These are phyloP conservation scores for Eclectus roratus DNA, from an alignment of 2,113 vertebrate genomes.

Conservation along the genomic window DNA sequence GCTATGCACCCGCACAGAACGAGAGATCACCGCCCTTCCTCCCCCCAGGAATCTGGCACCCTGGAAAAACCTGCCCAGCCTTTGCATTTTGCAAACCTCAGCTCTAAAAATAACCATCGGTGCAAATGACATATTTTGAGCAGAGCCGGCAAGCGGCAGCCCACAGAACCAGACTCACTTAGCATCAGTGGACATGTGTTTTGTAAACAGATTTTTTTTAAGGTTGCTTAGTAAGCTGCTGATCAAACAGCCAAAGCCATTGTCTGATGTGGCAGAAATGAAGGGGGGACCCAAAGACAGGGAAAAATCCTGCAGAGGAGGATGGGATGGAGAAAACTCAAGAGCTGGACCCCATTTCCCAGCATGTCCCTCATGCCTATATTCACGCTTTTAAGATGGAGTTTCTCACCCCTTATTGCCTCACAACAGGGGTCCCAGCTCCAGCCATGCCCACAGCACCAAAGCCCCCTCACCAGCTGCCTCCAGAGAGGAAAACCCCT, in stretches of 20 bases:
- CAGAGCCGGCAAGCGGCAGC: neutral
- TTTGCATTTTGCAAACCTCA: slow-evolving; percentile 29
- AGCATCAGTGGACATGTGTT: neutral
- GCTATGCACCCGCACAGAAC: rapidly evolving
- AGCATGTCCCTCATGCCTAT: rapidly evolving
- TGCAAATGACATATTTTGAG: slow-evolving; percentile 37
- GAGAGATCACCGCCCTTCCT: neutral
- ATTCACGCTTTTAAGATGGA: neutral
- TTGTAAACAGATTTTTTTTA: slow-evolving; percentile 42
- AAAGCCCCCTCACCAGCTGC: neutral
- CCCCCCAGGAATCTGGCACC: neutral
- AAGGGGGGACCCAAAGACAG: neutral
- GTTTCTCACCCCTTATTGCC: neutral
- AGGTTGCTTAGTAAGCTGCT: neutral
- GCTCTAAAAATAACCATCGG: slow-evolving; percentile 33
- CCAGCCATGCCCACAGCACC: neutral
- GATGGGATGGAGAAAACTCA: neutral
- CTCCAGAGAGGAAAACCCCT: neutral
- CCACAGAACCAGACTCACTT: slow-evolving; percentile 33
- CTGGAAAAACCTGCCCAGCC: slow-evolving; percentile 39
- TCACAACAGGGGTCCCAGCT: neutral
- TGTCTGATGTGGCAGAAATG: neutral
- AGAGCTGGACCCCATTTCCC: neutral
- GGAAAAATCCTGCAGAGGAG: neutral
- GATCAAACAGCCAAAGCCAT: neutral